Evolutionary conservation across 35 echinoderm and acorn worm genomes (phyloP).

Genomic region (Ophiothrix spiculata): DNA sequence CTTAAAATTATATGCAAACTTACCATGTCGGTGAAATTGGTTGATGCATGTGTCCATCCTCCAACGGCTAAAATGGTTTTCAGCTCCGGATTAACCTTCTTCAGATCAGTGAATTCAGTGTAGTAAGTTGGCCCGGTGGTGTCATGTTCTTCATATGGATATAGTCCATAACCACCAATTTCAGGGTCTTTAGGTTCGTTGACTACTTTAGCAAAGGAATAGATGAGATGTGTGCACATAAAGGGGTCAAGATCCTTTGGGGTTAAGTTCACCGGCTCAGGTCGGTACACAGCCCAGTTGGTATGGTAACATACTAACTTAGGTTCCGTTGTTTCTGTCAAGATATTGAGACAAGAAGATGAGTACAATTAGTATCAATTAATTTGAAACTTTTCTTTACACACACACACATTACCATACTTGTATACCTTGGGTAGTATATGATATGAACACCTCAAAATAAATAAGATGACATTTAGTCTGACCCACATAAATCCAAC

Average conservation of each 20-base stretch:
- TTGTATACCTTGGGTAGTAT: too few relatives aligned
- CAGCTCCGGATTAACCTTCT: constrained; percentile 8
- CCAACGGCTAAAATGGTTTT: constrained; percentile 41
- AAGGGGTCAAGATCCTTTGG: constrained; percentile 42
- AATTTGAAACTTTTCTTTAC: too few relatives aligned
- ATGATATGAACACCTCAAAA: too few relatives aligned
- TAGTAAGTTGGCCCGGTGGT: constrained; percentile 19
- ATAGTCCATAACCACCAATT: constrained; percentile 12
- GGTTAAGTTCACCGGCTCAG: background rate
- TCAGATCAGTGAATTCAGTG: constrained; percentile 25
- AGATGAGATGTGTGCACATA: constrained; percentile 55
- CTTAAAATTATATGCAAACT: too few relatives aligned
- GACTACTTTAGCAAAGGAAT: constrained; percentile 37
- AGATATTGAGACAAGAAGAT: too few relatives aligned
- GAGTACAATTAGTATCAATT: too few relatives aligned
- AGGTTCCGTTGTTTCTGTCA: background rate
- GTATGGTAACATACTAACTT: constrained; percentile 38
- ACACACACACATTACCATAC: too few relatives aligned
- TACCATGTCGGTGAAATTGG: constrained; percentile 39
- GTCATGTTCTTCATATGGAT: constrained; percentile 38
- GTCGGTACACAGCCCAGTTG: constrained; percentile 9
- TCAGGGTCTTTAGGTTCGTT: too few relatives aligned
- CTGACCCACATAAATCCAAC: too few relatives aligned
- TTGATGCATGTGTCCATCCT: constrained; percentile 39
- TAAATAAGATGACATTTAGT: too few relatives aligned